A percentile compares a stretch with the other conserved stretches of the same genome.
These are phyloP conservation scores for Sebastes dallii DNA, from an alignment of 2,797 vertebrate species.

Conservation along the genomic window DNA sequence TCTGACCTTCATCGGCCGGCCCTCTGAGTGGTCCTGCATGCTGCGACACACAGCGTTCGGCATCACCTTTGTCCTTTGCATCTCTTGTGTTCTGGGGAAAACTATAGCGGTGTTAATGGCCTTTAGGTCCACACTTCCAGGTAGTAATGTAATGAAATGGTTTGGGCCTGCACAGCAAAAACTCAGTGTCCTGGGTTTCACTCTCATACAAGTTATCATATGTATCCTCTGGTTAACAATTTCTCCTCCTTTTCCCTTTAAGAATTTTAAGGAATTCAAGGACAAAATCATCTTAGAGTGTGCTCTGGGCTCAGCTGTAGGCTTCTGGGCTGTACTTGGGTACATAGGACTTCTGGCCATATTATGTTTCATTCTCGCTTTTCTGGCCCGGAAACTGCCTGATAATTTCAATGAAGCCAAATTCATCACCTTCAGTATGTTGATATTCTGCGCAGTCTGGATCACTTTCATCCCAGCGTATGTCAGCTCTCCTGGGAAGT, in stretches of 20 bases:
- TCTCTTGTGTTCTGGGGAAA: conserved; percentile 64
- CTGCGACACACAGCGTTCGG: conserved; percentile 75
- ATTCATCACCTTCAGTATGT: conserved; percentile 79
- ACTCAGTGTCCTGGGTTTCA: conserved; percentile 62
- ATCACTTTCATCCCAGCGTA: conserved; percentile 78
- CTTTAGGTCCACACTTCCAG: conserved; percentile 60
- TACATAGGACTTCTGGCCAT: conserved; percentile 78
- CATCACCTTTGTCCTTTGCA: conserved; percentile 77
- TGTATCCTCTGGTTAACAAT: conserved; percentile 21
- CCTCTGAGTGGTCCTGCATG: conserved; percentile 81
- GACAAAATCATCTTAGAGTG: conserved; percentile 15
- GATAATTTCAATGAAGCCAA: conserved; percentile 80
- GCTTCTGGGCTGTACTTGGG: conserved; percentile 77
- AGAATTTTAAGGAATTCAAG: background rate
- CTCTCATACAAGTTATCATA: conserved; percentile 5
- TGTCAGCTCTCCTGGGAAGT: conserved; percentile 79
- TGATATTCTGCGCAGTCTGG: conserved; percentile 79
- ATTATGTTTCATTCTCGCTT: conserved; percentile 74
- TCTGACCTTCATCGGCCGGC: conserved; percentile 79
- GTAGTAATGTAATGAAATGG: conserved; percentile 79
- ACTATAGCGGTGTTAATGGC: conserved; percentile 20
- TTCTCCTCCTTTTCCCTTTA: conserved; percentile 53
- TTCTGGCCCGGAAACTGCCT: conserved; percentile 73
- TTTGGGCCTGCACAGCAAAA: conserved; percentile 79
- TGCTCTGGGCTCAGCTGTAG: conserved; percentile 24